phyloP scores from a whole-genome alignment of 2,113 vertebrate genomes.

The Dromiciops gliroides region DNA sequence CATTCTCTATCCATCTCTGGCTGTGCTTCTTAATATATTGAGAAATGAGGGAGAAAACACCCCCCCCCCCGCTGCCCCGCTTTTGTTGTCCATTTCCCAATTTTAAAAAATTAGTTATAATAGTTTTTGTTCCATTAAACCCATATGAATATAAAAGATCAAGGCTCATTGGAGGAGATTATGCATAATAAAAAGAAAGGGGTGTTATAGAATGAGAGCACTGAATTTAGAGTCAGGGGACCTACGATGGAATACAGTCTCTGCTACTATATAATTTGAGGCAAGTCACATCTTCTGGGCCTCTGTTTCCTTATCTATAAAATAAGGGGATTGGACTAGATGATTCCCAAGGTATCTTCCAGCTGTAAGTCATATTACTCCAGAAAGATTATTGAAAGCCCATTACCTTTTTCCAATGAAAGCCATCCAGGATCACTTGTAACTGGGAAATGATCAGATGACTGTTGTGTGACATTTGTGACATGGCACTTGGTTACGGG shows the following conservation, averaged over 20 bases:
- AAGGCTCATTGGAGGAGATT: neutral
- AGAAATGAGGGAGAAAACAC: neutral
- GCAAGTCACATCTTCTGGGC: neutral
- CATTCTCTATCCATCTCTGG: neutral
- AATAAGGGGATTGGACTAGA: neutral
- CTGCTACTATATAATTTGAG: neutral
- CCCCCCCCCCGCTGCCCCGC: too few species aligned
- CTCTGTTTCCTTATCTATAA: neutral
- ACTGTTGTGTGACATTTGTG: rapidly evolving
- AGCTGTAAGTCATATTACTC: neutral
- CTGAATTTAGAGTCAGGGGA: neutral
- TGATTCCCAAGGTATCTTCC: neutral
- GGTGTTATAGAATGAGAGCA: neutral
- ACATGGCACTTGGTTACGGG: neutral
- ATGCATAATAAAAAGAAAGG: neutral
- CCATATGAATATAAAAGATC: neutral
- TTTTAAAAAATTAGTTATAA: neutral
- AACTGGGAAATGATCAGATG: neutral
- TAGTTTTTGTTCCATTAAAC: neutral
- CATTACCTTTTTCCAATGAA: conserved; percentile 5
- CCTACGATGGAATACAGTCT: neutral
- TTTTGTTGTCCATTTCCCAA: neutral
- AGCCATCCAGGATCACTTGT: neutral
- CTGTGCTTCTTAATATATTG: neutral
- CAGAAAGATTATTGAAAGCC: neutral